Base-by-base conservation (phyloP, 2,797 vertebrate species). In the Champsocephalus gunnari region DNA sequence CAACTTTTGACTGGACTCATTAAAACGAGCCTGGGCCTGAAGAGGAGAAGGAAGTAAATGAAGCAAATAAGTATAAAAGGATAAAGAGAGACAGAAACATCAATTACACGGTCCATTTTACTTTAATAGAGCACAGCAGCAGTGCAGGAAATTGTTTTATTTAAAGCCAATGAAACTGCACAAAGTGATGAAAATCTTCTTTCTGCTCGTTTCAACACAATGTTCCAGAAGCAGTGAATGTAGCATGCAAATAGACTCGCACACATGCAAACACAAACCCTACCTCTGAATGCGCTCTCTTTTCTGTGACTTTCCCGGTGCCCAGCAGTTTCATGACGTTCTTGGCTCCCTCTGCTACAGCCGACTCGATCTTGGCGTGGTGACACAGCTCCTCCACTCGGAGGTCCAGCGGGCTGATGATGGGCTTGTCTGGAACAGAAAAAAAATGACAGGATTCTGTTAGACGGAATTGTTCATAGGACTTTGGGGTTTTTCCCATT, bases 261-360 rank as follows among this genome's bases (percentile, higher is more conserved):
- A 44, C 10, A 38, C 21, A 17, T 7, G 2, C 24, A 28, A 50
- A 45, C 34, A 64, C 60, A 61, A 60, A 34, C 57, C 41, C 49
- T 94, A 98, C 98, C 95, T 99, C 98, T 84, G 97, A 96, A 85
- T 98, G 97, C 48, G 98, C 98, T 90, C 96, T 98, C 92, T 97
- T 97, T 93, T 99, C 98, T 7, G 97, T 97, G 88, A 98, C 96
- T 91, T 98, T 99, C 87, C 96, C 97, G 48, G 97, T 94, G 81
- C 97, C 97, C 89, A 99, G 95, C 73, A 99, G 95, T 87, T 97
- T 97, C 96, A 99, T 97, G 88, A 99, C 97, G 78, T 99, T 99
- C 93, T 99, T 99, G 91, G 98, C 97, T 87, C 98, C 98, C 92
- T 99, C 98, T 9, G 97, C 97, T 76, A 99, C 97, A 59, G 98